Evolutionary conservation across 2,888 invertebrate genomes (phyloP).

Genomic region (Halictus quadricinctus): DNA sequence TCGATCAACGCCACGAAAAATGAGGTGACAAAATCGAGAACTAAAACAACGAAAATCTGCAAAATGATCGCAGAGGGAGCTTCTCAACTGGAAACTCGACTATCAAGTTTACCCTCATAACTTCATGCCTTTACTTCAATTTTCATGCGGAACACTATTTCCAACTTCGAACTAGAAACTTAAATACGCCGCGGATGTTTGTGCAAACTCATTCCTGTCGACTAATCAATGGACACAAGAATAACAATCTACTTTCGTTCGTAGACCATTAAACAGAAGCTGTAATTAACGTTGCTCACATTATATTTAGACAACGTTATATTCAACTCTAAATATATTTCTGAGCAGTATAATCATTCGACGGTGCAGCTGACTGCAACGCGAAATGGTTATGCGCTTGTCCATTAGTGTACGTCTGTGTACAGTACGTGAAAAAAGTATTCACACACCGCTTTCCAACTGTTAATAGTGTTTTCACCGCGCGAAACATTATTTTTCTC

Average conservation of each 20-base stretch:
- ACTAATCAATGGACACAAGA: neutral
- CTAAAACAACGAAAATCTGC: neutral
- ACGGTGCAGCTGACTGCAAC: constrained; percentile 1
- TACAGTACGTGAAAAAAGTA: neutral
- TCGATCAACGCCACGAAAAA: neutral
- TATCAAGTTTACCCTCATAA: neutral
- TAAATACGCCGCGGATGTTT: neutral
- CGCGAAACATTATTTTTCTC: neutral
- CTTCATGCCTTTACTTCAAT: neutral
- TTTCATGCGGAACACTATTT: neutral
- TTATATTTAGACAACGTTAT: neutral
- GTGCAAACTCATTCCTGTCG: neutral
- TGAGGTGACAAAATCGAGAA: neutral
- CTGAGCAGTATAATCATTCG: neutral
- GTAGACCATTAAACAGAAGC: neutral
- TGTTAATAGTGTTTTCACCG: neutral
- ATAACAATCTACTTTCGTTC: neutral
- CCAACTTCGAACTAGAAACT: neutral
- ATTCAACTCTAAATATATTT: neutral
- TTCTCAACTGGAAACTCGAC: neutral
- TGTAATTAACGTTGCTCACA: neutral
- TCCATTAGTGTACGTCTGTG: neutral
- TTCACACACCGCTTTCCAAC: neutral
- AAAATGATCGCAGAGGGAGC: neutral
- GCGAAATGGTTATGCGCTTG: constrained; percentile 5